Percentiles rank a stretch among this genome's conserved stretches.
Conservation (phyloP, 2,888 invertebrate genomes). For the Eurytoma californica region DNA sequence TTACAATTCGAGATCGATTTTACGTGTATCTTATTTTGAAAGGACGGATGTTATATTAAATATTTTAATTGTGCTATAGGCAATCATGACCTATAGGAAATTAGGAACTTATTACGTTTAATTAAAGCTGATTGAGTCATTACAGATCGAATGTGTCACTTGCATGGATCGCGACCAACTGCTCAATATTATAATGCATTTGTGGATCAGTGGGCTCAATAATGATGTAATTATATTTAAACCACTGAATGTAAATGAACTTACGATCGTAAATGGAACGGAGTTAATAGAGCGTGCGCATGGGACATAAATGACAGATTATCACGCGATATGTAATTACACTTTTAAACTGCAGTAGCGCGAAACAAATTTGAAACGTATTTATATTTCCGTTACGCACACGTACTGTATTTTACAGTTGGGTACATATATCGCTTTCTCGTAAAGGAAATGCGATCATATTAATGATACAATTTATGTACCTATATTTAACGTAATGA, state of each 20-base stretch:
- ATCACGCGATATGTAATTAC: conserved; percentile 8
- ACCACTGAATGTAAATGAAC: conserved; percentile 26
- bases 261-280: conserved; percentile 47
- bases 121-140: conserved; percentile 6
- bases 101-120: neutral
- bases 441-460: too few species aligned
- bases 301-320: conserved; percentile 12
- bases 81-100: neutral
- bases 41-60: too few species aligned
- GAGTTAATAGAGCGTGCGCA: conserved; percentile 30
- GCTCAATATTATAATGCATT: conserved; percentile 1
- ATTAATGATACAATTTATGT: too few species aligned
- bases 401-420: neutral
- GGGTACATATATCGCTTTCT: neutral
- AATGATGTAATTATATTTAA: conserved; percentile 44
- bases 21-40: too few species aligned
- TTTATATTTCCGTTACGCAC: neutral
- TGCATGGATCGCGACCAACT: neutral
- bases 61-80: neutral
- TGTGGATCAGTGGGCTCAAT: conserved; percentile 29
- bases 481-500: too few species aligned
- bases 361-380: neutral
- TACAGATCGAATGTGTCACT: conserved; percentile 9
- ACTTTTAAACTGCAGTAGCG: neutral
- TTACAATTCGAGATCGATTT: too few species aligned